Base-by-base conservation (phyloP, 2,113 vertebrate genomes). In the Panurus biarmicus region DNA sequence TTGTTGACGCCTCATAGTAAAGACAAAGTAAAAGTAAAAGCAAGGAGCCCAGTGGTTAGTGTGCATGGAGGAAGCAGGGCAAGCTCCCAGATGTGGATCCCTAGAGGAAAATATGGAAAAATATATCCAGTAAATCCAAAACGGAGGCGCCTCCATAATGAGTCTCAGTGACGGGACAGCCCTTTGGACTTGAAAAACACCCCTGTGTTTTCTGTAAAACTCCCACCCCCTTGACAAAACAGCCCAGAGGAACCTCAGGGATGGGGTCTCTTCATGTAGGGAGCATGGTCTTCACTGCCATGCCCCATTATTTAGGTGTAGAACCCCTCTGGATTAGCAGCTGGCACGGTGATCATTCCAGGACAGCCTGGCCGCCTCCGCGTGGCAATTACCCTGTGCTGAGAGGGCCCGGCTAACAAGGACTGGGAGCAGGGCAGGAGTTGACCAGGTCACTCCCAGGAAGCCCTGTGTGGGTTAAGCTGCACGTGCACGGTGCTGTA, bases 11-110 rank as follows among this genome's bases (percentile, higher is more conserved):
- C 3, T 6, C 25, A 2, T 5, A 73, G 35, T 44, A 75, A 85
- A 76, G 64, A 11, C 58, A 65, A 91, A 95, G 78, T 51, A 91
- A 95, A 91, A 74, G 62, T 72, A 88, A 87, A 94, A 90, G 50
- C 58, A 70, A 48, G 47, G 38, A 80, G 50, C 26, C 14, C 2
- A 3, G 80, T 28, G 29, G 47, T 47, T 62, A 47, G 22, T 57
- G 62, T 40, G 31, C 26, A 15, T 0, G 0, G 81, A 69, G 71
- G 25, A 87, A 91, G 87, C 45, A 61, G 66, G 45, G 38, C 0
- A 0, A 70, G n/a, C 24, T 92, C 54, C 61, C 54, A 61, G 40
- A 85, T 82, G 66, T 80, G 40, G 5, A 31, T 61, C 28, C 53
- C 61, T 10, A 47, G 42, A 18, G 71, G 48, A 70, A 85, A 94